Percentiles rank a stretch among this genome's conserved stretches.
Conservation (phyloP, 1,140 invertebrate genomes). For the Zaprionus gabonicus region DNA sequence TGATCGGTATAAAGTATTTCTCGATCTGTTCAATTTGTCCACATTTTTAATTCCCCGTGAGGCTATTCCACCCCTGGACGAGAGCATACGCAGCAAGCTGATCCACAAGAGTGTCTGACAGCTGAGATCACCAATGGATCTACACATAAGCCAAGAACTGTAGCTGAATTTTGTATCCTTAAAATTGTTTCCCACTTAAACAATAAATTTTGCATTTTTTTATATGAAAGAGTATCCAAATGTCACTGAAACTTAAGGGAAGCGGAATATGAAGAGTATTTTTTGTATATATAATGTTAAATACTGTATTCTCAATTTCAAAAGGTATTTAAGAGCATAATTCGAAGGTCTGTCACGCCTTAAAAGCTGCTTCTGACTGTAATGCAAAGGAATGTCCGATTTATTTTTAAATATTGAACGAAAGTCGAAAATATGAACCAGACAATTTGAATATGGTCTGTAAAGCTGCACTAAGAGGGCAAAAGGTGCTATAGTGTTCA, state of each 20-base stretch:
- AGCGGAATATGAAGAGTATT: neutral
- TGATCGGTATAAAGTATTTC: conserved; percentile 99
- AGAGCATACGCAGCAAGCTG: conserved; percentile 85
- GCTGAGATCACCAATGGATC: neutral
- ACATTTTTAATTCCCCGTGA: conserved; percentile 97
- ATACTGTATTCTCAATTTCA: neutral
- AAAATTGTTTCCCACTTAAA: neutral
- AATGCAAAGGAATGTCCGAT: neutral
- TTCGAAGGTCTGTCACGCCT: neutral
- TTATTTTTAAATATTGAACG: neutral
- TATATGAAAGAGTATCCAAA: neutral
- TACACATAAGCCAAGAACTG: neutral
- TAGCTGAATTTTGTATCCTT: neutral
- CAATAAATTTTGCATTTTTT: neutral
- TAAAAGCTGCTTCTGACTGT: neutral
- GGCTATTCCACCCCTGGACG: conserved; percentile 94
- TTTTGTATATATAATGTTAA: neutral
- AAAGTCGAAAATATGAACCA: too few relatives aligned
- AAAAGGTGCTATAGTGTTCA: neutral
- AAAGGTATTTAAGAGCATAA: neutral
- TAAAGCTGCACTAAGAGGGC: too few relatives aligned
- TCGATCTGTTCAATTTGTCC: conserved; percentile 98
- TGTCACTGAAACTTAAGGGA: neutral
- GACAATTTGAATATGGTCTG: too few relatives aligned
- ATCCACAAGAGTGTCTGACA: conserved; percentile 62